Percentiles rank a stretch among this genome's conserved stretches.
These are phyloP conservation scores for Tupiocoris notatus DNA, from an alignment of 2,888 invertebrate genomes.

Conservation along the genomic window DNA sequence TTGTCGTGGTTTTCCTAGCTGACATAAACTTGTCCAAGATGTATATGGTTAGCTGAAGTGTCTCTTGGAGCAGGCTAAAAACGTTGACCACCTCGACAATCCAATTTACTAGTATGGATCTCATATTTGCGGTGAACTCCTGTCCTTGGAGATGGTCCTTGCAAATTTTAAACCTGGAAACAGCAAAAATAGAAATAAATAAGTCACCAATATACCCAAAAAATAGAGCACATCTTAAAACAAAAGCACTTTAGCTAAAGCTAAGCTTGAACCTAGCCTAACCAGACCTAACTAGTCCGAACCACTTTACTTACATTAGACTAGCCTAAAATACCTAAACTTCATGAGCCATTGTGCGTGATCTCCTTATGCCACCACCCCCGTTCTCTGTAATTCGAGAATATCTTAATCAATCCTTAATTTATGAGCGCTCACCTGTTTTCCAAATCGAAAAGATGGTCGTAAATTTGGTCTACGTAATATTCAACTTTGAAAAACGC, in stretches of 20 bases:
- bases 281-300: too few species aligned
- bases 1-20: neutral
- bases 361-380: too few species aligned
- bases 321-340: too few species aligned
- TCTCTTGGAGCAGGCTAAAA: slow-evolving; percentile 82
- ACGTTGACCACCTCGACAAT: slow-evolving; percentile 85
- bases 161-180: slow-evolving; percentile 4
- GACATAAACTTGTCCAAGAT: slow-evolving; percentile 67
- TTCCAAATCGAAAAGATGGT: slow-evolving; percentile 5
- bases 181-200: too few species aligned
- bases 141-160: slow-evolving; percentile 61
- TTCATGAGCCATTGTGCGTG: too few species aligned
- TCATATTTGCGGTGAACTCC: slow-evolving; percentile 78
- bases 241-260: too few species aligned
- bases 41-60: slow-evolving; percentile 82
- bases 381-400: too few species aligned
- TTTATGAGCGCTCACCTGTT: neutral
- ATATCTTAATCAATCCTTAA: neutral
- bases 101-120: slow-evolving; percentile 89
- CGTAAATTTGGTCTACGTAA: slow-evolving; percentile 5
- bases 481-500: neutral
- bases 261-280: too few species aligned
- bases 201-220: too few species aligned
- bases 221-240: too few species aligned
- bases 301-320: too few species aligned